Base-by-base conservation (phyloP, 2,888 invertebrate genomes). In the Dolomedes plantarius region DNA sequence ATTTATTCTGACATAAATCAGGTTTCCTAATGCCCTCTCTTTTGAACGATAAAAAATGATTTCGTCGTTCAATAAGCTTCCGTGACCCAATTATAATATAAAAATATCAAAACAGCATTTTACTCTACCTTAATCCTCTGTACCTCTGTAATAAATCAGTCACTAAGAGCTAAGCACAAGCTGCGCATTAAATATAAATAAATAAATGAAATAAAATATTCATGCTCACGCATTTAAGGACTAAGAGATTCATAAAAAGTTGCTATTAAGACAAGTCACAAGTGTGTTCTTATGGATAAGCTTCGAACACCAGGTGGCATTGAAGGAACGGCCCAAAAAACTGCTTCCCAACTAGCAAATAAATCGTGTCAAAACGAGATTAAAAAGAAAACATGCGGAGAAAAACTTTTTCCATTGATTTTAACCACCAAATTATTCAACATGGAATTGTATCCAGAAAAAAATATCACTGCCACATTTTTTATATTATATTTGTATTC, bases 351-450 rank as follows among this genome's bases (percentile, higher is more conserved):
- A 69, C 62, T 64, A 31, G 56, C 69, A 69, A 46, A 75, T 81
- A 75, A 75, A 75, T 75, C 69, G 69, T 62, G 56, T 41, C 39
- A 41, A 75, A 64, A 69, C 16, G 13, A 41, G 28, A n/a, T 23
- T 13, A 9, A 41, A 69, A 27, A 56, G 62, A 56, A 75, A 23
- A 69, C 68, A 56, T 50, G 39, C 32, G 50, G 32, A 50, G 29
- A 74, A 62, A 67, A 62, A 32, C 62, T 71, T 78, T 46, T 67
- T 73, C 36, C 27, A 29, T 5, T 3, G 5, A 23, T 23, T 23
- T 16, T 23, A 56, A 56, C 69, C 71, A 56, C 74, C 74, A 69
- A 75, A 75, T 75, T 81, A 81, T 81, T 81, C 56, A 69, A 41
- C 28, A 64, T 2, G 19, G 50, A 65, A 46, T 50, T 50, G 39